Evolutionary conservation across 2,113 vertebrate species (phyloP).

Genomic region (Pomatostomus ruficeps): DNA sequence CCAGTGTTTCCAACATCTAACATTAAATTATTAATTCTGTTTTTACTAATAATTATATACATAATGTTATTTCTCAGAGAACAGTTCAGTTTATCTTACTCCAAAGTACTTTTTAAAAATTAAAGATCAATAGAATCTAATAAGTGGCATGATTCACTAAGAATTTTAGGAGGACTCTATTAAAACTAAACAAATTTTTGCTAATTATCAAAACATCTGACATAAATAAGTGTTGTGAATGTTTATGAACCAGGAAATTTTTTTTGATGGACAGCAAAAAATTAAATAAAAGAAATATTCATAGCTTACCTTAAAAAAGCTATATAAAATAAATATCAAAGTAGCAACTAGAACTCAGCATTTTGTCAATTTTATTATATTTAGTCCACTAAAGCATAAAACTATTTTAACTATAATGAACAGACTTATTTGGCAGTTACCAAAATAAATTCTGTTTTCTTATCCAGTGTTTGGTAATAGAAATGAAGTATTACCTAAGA

Average conservation of each 20-base stretch:
- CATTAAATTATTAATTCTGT: background rate
- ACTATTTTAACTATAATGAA: background rate
- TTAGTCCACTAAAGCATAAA: background rate
- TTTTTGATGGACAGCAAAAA: background rate
- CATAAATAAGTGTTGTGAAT: background rate
- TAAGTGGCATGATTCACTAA: background rate
- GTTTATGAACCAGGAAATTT: background rate
- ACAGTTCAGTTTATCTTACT: background rate
- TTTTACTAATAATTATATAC: background rate
- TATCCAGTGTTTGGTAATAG: background rate
- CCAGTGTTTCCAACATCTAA: background rate
- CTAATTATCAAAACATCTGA: background rate
- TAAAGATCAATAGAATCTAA: background rate
- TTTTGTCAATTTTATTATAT: background rate
- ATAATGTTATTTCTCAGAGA: background rate
- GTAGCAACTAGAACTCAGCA: background rate
- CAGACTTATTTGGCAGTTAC: background rate
- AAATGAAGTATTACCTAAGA: background rate
- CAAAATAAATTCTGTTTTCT: background rate
- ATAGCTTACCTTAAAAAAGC: background rate
- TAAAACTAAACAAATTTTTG: background rate
- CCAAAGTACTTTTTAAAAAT: background rate
- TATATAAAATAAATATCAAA: background rate
- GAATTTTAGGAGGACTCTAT: background rate
- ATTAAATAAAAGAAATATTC: background rate